Evolutionary conservation across 2,113 vertebrate genomes (phyloP).

Genomic region (Steatornis caripensis): DNA sequence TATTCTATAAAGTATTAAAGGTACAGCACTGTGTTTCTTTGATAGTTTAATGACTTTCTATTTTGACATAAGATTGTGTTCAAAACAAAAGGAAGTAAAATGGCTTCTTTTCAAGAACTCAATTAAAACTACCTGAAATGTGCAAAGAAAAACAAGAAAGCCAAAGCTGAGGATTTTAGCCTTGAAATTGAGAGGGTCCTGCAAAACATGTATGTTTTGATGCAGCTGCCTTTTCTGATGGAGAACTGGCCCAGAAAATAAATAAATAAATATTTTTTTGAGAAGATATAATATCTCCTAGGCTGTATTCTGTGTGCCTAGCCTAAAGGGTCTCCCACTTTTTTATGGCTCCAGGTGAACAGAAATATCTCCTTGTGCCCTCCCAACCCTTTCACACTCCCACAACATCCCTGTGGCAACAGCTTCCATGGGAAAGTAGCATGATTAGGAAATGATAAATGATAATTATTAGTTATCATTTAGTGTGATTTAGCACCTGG

Average conservation of each 20-base stretch:
- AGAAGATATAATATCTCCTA: background rate
- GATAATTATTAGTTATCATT: slow-evolving; percentile 54
- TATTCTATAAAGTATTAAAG: background rate
- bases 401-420: slow-evolving; percentile 58
- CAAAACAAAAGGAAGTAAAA: background rate
- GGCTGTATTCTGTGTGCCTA: background rate
- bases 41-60: background rate
- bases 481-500: slow-evolving; percentile 50
- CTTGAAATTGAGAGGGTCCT: background rate
- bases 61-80: background rate
- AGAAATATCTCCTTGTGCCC: background rate
- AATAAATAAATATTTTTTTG: background rate
- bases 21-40: background rate
- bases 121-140: background rate
- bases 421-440: slow-evolving; percentile 51
- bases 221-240: background rate
- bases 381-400: slow-evolving; percentile 33
- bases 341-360: slow-evolving; percentile 1
- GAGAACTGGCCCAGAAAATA: background rate
- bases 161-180: background rate
- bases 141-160: background rate
- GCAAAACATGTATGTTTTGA: background rate
- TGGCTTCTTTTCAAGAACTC: background rate
- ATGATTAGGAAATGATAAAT: slow-evolving; percentile 23
- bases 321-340: slow-evolving; percentile 38